Base-by-base conservation (phyloP, 1,140 invertebrate species). In the Megalopta genalis region DNA sequence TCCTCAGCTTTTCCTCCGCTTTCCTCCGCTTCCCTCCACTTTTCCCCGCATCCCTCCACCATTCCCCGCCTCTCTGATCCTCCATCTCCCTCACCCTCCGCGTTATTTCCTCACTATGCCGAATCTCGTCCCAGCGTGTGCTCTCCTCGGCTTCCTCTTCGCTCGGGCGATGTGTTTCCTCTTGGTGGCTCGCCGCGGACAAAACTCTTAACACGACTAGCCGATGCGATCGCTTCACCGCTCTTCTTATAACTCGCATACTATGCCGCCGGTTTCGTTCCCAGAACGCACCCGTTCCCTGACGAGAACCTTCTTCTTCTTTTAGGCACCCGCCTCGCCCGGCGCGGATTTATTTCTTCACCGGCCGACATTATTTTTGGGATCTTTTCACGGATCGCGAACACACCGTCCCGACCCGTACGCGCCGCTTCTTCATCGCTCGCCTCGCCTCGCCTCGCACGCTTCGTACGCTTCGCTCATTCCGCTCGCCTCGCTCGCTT, bases 361-460 rank as follows among this genome's bases (percentile, higher is more conserved):
- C 90, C 49, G 49, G 89, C 87, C 88, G 88, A 88, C 91, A 92
- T 92, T 93, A 93, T 93, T 92, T 93, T 92, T 92, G 92, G 92
- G 92, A 92, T 91, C 92, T 92, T 93, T 92, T 93, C 91, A 85
- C 91, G 88, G 89, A 90, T 90, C 91, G 89, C 90, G 92, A 92
- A 91, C 91, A 92, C 83, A 82, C 78, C 76, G 75, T 57, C 21
- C 66, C 21, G 46, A 39, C 32, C 37, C 49, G 16, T 54, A 54
- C 42, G 72, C 37, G 60, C 46, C 7, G 14, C 60, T 32, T 52
- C 32, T 46, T 46, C n/a, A n/a, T n/a, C 9, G 42, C 12, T 9
- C 42, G 42, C 14, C 16, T 84, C 81, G 69, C 21, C 42, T 9
- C 42, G 42, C 8, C 7, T 0, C 42, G 42, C 7, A 1, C 42